Percentiles rank a stretch among this genome's conserved stretches.
Evolutionary conservation across 2,797 vertebrate species (phyloP).

Genomic region (Hephaestus fuliginosus): DNA sequence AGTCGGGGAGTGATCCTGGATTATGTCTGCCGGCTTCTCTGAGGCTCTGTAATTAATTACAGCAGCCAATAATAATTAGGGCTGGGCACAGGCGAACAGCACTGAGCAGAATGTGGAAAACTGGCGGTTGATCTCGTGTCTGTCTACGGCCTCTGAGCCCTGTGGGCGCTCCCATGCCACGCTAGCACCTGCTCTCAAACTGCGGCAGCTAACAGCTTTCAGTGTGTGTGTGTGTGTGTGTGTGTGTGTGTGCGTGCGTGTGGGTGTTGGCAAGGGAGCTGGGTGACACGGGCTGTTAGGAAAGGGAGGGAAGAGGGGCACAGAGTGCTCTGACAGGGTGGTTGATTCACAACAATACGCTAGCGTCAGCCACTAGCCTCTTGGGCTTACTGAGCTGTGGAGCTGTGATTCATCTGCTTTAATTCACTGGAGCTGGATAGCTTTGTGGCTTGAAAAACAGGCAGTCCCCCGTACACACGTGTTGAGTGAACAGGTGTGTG

Average conservation of each 20-base stretch:
- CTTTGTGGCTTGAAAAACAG: constrained; percentile 14
- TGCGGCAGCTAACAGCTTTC: constrained; percentile 62
- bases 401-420: constrained; percentile 61
- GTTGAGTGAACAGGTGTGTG: constrained; percentile 17
- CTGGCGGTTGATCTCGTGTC: constrained; percentile 62
- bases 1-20: constrained; percentile 50
- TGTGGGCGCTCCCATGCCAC: constrained; percentile 55
- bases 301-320: constrained; percentile 45
- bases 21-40: constrained; percentile 55
- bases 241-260: constrained; percentile 27
- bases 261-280: constrained; percentile 47
- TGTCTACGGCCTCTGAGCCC: constrained; percentile 55
- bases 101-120: constrained; percentile 56
- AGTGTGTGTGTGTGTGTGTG: constrained; percentile 35
- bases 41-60: constrained; percentile 77
- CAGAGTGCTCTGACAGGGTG: constrained; percentile 47
- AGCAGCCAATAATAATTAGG: constrained; percentile 78
- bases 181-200: constrained; percentile 74
- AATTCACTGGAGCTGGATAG: constrained; percentile 38
- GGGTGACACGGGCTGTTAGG: constrained; percentile 65
- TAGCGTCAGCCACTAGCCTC: constrained; percentile 54
- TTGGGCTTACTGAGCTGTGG: constrained; percentile 41
- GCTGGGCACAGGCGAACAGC: constrained; percentile 51
- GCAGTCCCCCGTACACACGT: not conserved
- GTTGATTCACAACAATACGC: constrained; percentile 66